These are phyloP conservation scores for Phacellophora camtschatica DNA, from an alignment of 30 jellyfish, hydroid and myxozoan species.

Conservation along the genomic window DNA sequence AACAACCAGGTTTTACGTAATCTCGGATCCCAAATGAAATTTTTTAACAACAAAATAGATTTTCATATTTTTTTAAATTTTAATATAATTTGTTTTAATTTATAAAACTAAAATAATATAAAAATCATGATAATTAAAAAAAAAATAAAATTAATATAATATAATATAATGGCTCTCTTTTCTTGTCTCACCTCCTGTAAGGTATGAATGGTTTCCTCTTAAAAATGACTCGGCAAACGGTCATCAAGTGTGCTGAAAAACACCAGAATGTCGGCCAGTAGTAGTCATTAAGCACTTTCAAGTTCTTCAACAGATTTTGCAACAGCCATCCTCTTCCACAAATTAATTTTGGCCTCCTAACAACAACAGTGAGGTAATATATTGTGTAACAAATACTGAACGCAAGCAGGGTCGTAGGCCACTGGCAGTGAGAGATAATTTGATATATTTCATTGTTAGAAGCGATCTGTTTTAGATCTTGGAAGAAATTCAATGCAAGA, in stretches of 20 bases:
- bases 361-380: slow-evolving; percentile 73
- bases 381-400: slow-evolving; percentile 38
- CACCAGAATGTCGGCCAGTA: slow-evolving; percentile 97
- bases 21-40: not conserved
- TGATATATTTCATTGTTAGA: not conserved
- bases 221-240: slow-evolving; percentile 73
- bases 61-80: too few species aligned
- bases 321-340: slow-evolving; percentile 61
- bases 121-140: too few species aligned
- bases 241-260: slow-evolving; percentile 74
- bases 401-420: slow-evolving; percentile 38
- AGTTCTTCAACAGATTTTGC: slow-evolving; percentile 12
- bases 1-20: not conserved
- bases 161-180: too few species aligned
- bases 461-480: not conserved
- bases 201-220: slow-evolving; percentile 68
- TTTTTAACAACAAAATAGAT: too few species aligned
- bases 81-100: too few species aligned
- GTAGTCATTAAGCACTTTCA: slow-evolving; percentile 34
- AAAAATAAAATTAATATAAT: too few species aligned
- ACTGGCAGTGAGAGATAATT: slow-evolving; percentile 40
- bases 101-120: too few species aligned
- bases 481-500: not conserved
- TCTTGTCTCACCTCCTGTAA: slow-evolving; percentile 72
- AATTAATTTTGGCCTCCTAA: slow-evolving; percentile 70